These are phyloP conservation scores for Piscicola geometra DNA, from an alignment of 2,888 invertebrate genomes.

Conservation along the genomic window DNA sequence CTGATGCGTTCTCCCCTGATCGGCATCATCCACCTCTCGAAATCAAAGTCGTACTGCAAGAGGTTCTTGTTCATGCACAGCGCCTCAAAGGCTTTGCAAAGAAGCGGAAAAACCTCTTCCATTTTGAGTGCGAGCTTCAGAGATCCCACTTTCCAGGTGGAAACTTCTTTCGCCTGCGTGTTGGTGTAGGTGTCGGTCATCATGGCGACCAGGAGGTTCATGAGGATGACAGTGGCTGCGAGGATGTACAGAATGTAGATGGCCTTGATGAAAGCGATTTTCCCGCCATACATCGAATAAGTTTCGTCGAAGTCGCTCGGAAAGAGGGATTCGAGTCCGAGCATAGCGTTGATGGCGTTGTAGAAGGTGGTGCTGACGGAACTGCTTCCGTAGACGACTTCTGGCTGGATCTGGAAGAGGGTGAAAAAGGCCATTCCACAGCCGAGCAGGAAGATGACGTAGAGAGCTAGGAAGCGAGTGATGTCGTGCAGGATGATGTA, in stretches of 20 bases:
- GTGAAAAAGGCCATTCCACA: slow-evolving; percentile 52
- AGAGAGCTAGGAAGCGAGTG: slow-evolving; percentile 50
- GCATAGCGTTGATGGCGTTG: slow-evolving; percentile 51
- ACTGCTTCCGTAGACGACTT: slow-evolving; percentile 44
- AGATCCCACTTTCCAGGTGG: slow-evolving; percentile 52
- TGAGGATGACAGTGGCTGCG: slow-evolving; percentile 45
- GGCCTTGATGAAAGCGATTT: slow-evolving; percentile 44
- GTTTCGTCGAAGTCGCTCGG: slow-evolving; percentile 44
- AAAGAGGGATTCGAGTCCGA: slow-evolving; percentile 51
- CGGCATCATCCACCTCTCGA: slow-evolving; percentile 36
- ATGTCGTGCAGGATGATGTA: slow-evolving; percentile 53
- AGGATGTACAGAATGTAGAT: slow-evolving; percentile 51
- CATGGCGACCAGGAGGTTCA: slow-evolving; percentile 47
- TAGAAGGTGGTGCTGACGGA: slow-evolving; percentile 49
- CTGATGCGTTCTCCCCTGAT: slow-evolving; percentile 1
- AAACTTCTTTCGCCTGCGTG: slow-evolving; percentile 47
- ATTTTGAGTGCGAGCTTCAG: slow-evolving; percentile 48
- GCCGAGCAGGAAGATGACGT: slow-evolving; percentile 51
- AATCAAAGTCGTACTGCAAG: slow-evolving; percentile 31
- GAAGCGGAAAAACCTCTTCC: slow-evolving; percentile 38
- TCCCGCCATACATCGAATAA: slow-evolving; percentile 44
- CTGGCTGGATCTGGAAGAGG: slow-evolving; percentile 47
- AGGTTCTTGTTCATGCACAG: slow-evolving; percentile 32
- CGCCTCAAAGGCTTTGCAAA: slow-evolving; percentile 32
- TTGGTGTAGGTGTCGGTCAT: slow-evolving; percentile 47